Conservation (phyloP, 2,797 vertebrate genomes). For the Propithecus deckenii region DNA sequence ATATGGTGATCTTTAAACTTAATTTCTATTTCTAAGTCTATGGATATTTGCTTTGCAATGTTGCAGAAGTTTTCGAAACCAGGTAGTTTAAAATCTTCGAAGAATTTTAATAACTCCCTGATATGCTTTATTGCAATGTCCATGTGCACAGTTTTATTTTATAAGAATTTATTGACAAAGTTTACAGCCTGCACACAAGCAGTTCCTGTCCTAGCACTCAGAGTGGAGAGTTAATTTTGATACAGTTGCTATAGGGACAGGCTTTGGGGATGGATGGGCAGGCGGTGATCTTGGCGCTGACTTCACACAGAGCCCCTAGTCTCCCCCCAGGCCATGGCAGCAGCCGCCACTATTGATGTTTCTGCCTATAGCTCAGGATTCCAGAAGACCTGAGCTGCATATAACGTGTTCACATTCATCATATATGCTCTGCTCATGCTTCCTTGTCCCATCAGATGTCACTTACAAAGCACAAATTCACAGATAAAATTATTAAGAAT, state of each 20-base stretch:
- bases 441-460: not conserved
- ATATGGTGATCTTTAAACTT: not conserved
- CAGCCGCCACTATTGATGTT: not conserved
- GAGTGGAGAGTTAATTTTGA: not conserved
- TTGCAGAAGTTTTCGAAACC: not conserved
- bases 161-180: not conserved
- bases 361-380: accelerated
- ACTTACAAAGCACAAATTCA: not conserved
- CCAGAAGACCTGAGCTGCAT: not conserved
- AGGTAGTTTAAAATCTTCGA: not conserved
- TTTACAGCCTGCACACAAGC: not conserved
- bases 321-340: accelerated
- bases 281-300: accelerated
- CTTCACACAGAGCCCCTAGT: accelerated
- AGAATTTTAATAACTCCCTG: not conserved
- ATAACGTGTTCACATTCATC: accelerated
- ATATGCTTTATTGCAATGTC: not conserved
- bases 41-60: not conserved
- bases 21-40: not conserved
- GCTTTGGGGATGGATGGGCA: not conserved
- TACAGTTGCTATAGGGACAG: not conserved
- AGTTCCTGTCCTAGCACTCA: no score
- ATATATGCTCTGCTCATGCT: not conserved
- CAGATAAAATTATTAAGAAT: not conserved
- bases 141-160: not conserved